A percentile compares a stretch with the other conserved stretches of the same genome.
phyloP scores from a whole-genome alignment of 2,888 invertebrate species.

The Hirtodrosophila confusa region DNA sequence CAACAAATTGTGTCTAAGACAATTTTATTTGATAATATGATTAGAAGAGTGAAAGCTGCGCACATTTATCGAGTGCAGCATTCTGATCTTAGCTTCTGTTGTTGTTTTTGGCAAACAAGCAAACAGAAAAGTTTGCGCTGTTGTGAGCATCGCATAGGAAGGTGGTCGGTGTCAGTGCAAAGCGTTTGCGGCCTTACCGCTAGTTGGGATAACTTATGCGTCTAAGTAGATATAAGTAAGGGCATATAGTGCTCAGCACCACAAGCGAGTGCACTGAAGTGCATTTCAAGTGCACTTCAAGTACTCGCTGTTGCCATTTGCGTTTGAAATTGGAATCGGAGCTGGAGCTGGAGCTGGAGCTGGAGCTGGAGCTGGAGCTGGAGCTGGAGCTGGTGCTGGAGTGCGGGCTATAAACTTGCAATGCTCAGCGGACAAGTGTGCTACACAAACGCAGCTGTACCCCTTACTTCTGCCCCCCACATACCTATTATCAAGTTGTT shows the following conservation, averaged over 20 bases:
- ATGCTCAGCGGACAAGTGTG: conserved; percentile 37
- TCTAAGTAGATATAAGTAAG: no score
- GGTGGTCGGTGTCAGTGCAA: no score
- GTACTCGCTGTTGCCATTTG: conserved; percentile 14
- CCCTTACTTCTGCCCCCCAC: no score
- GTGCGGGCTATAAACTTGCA: conserved; percentile 40
- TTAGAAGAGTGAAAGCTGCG: no score
- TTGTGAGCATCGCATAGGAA: no score
- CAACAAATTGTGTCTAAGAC: no score
- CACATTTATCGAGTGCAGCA: no score
- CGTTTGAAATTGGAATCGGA: neutral
- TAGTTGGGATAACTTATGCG: conserved; percentile 40
- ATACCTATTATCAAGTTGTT: conserved; percentile 5
- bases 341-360: conserved; percentile 8
- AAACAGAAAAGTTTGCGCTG: no score
- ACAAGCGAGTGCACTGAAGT: conserved; percentile 44
- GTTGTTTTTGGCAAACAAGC: no score
- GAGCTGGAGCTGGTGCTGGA: conserved; percentile 9
- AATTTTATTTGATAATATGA: no score
- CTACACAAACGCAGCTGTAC: conserved; percentile 10
- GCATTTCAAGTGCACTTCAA: conserved; percentile 40
- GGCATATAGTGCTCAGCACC: conserved; percentile 19
- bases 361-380: conserved; percentile 7
- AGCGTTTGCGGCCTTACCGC: neutral
- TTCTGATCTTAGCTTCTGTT: no score